Base-by-base conservation (phyloP, 2,797 vertebrate species). In the Allobates femoralis region DNA sequence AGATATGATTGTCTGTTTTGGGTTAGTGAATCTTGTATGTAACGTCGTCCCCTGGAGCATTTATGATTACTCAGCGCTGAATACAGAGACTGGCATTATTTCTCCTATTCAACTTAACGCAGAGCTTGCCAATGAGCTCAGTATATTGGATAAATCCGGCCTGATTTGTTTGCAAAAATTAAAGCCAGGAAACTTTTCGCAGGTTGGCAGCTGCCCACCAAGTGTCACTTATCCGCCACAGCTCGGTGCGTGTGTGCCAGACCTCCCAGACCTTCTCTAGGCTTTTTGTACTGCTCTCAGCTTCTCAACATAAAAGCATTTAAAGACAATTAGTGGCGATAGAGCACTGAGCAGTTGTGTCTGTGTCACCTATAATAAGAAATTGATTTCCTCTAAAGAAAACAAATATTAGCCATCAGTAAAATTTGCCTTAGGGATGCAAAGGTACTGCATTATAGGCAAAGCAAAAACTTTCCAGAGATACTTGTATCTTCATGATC, bases 81-180 rank as follows among this genome's bases (percentile, higher is more conserved):
- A 23, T 69, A n/a, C 21, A 60, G 56, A 23, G 58, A 60, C 74
- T 77, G 75, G 75, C 51, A 77, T 30, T 11, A 11, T 5, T 32
- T 56, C 12, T 32, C 5, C 74, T 51, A 51, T 53, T 51, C 8
- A 30, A 41, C 18, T 26, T 41, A 26, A 41, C 41, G 55, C 30
- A 18, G 0, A 3, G 3, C 21, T 37, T 41, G 51, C 66, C 81
- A 73, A 34, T 56, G n/a, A 19, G 53, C 51, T 50, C 53, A 55
- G 66, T 41, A 46, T 60, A 60, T 37, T 60, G 55, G 23, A 58
- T n/a, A 28, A 80, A 46, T 34, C 37, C 37, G 5, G 16, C 4
- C 79, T 51, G 62, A 11, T 81, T 67, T 51, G 41, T 67, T 50
- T 67, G 60, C 18, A 81, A 46, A 28, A 37, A 28, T 64, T 64